Evolutionary conservation across 2,888 invertebrate genomes (phyloP), one percentile per base, ranked within the genome.

Genomic region (Masnerella sp.): DNA sequence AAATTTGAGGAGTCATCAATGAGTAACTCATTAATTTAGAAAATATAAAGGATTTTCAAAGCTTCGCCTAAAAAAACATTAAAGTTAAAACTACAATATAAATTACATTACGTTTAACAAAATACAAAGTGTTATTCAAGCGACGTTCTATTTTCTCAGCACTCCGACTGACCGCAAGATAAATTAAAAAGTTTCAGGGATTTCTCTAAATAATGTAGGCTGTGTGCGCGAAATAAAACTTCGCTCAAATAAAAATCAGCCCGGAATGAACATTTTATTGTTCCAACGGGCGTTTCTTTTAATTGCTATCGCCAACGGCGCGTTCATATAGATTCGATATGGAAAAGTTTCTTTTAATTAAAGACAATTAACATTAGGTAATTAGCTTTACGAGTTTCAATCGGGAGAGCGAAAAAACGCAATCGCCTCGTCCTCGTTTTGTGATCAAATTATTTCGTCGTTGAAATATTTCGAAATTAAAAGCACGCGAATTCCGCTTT

Each of bases 281-380:
- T 15, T 36, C 18, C 36, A 15, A 36, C 22, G n/a, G 36, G 15
- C 20, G 25, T 34, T 36, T 22, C 36, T 36, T 51, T 36, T 22
- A 36, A 36, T 51, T 51, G 25, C 11, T 14, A 51, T 22, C 15
- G 20, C 36, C n/a, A 51, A 15, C 9, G 25, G 5, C 51, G 38
- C 25, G 52, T 17, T 52, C 22, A 9, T 14, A 36, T 28, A 38
- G 38, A 25, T 52, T 38, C 25, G 14, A 38, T 36, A 36, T 14
- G 36, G 18, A 38, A 38, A 52, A 52, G 38, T 38, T 52, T 38
- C 28, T 17, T 38, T 52, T 52, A 52, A 52, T 52, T 52, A 38
- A 52, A 38, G 32, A 52, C 18, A 54, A 40, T 54, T 54, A 40
- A 40, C 40, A 40, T 40, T 54, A n/a, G 17, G 25, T 25, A 52